Evolutionary conservation across 2,888 invertebrate genomes (phyloP).

Genomic region (Branchellion lobata): DNA sequence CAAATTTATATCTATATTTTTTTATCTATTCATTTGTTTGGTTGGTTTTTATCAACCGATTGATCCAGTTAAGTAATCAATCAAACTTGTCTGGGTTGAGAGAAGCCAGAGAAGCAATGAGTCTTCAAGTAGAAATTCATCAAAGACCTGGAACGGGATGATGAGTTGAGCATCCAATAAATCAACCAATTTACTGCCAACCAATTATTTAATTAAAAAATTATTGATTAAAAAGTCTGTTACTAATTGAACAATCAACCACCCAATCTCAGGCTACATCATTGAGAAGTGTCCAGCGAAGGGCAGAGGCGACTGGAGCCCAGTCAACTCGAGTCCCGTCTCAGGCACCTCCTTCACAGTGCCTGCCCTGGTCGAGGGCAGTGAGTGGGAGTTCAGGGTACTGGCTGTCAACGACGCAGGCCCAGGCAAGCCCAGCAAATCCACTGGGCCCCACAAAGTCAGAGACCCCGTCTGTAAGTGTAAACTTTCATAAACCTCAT

Average conservation of each 20-base stretch:
- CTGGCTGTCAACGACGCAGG: slow-evolving; percentile 63
- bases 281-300: slow-evolving; percentile 46
- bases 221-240: no score
- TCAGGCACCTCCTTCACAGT: slow-evolving; percentile 58
- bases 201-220: no score
- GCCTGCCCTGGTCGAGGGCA: slow-evolving; percentile 60
- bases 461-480: slow-evolving; percentile 61
- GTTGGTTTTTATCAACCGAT: no score
- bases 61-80: no score
- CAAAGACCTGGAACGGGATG: no score
- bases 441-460: slow-evolving; percentile 68
- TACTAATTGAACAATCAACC: neutral
- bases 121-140: no score
- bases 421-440: slow-evolving; percentile 86
- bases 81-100: no score
- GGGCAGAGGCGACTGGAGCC: slow-evolving; percentile 49
- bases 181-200: no score
- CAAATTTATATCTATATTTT: no score
- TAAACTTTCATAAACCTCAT: neutral
- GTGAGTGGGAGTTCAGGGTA: slow-evolving; percentile 62
- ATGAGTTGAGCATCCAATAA: no score
- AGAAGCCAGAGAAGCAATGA: no score
- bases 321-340: slow-evolving; percentile 53
- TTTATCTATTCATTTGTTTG: neutral
- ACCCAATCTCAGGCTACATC: slow-evolving; percentile 42